phyloP scores from a whole-genome alignment of 2,888 invertebrate species.

The Tipula confusa region DNA sequence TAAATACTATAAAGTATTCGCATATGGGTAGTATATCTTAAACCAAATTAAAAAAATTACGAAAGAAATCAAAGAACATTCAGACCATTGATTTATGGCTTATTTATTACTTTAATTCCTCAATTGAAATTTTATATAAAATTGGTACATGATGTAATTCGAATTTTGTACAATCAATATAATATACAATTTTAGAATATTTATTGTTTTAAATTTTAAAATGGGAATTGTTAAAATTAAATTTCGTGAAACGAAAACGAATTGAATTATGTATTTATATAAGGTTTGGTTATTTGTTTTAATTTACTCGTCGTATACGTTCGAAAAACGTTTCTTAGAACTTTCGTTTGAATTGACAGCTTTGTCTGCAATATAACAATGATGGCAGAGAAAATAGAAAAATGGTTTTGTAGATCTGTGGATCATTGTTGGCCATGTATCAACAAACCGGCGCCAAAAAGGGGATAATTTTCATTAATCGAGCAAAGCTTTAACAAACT shows the following conservation, averaged over 20 bases:
- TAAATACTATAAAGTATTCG: constrained; percentile 25
- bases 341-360: no score
- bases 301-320: no score
- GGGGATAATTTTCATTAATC: no score
- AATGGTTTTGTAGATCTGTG: no score
- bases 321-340: not conserved
- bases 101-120: not conserved
- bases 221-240: not conserved
- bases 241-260: not conserved
- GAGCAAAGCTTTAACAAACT: no score
- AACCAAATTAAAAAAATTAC: not conserved
- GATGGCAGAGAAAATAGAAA: no score
- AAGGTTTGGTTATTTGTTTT: not conserved
- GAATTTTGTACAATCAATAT: not conserved
- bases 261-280: not conserved
- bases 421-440: no score
- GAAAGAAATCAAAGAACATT: constrained; percentile 5
- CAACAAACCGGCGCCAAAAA: no score
- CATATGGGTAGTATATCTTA: not conserved
- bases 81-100: not conserved
- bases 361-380: no score
- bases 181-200: not conserved
- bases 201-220: not conserved
- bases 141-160: not conserved
- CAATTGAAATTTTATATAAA: not conserved